Evolutionary conservation across 2,888 invertebrate species (phyloP).

Genomic region (Drosophila anomelani): DNA sequence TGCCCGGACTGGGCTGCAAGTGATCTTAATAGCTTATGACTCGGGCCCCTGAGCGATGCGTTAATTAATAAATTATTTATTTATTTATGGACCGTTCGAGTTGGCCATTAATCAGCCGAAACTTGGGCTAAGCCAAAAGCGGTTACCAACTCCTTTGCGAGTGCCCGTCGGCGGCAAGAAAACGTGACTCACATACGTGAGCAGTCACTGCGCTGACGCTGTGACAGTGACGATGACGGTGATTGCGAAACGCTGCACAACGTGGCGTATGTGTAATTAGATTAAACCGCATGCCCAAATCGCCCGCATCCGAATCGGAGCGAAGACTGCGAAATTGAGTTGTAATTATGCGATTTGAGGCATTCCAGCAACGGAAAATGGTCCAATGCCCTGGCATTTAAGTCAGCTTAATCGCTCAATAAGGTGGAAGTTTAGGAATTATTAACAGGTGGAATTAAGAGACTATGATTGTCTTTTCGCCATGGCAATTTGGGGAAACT

Average conservation of each 20-base stretch:
- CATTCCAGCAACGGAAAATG: slow-evolving; percentile 60
- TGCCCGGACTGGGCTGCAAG: slow-evolving; percentile 10
- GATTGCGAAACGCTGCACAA: slow-evolving; percentile 71
- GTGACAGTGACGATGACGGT: slow-evolving; percentile 34
- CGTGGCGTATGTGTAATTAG: slow-evolving; percentile 81
- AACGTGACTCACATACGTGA: slow-evolving; percentile 72
- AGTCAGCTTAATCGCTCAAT: slow-evolving; percentile 60
- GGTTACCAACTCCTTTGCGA: slow-evolving; percentile 73
- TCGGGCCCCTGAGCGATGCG: slow-evolving; percentile 54
- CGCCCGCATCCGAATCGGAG: slow-evolving; percentile 48
- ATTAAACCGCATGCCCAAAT: slow-evolving; percentile 77
- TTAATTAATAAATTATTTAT: slow-evolving; percentile 80
- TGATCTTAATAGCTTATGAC: slow-evolving; percentile 52
- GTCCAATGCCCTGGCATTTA: slow-evolving; percentile 16
- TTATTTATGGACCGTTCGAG: slow-evolving; percentile 75
- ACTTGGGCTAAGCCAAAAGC: slow-evolving; percentile 57
- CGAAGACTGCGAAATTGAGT: slow-evolving; percentile 71
- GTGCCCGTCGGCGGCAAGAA: slow-evolving; percentile 69
- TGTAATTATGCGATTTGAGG: slow-evolving; percentile 74
- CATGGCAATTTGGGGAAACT: background rate
- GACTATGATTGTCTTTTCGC: background rate
- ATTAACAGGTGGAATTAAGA: background rate
- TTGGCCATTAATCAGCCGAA: slow-evolving; percentile 76
- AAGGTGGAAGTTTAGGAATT: slow-evolving; percentile 31
- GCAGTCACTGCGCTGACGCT: slow-evolving; percentile 16